Evolutionary conservation across 2,113 vertebrate genomes (phyloP).

Genomic region (Clarias magur): DNA sequence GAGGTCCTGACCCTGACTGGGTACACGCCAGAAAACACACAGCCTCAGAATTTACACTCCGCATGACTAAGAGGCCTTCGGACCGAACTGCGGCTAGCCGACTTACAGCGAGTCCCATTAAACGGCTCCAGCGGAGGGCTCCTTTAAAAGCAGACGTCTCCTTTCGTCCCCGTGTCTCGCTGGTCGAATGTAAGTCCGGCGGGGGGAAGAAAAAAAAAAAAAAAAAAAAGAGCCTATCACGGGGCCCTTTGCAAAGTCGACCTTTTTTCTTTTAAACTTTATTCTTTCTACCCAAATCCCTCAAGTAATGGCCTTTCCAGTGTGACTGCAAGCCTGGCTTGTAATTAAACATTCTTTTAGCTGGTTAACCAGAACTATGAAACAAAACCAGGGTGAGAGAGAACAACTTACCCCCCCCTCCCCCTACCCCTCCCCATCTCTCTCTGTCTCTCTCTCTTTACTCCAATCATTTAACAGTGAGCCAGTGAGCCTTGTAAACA

Average conservation of each 20-base stretch:
- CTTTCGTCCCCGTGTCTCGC: slow-evolving; percentile 11
- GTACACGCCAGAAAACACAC: slow-evolving; percentile 35
- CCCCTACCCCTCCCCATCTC: background rate
- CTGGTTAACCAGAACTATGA: slow-evolving; percentile 76
- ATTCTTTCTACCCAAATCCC: slow-evolving; percentile 50
- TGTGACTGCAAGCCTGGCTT: slow-evolving; percentile 67
- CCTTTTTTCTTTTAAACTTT: slow-evolving; percentile 14
- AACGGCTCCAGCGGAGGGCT: slow-evolving; percentile 28
- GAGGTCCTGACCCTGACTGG: slow-evolving; percentile 42
- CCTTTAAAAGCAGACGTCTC: slow-evolving; percentile 22
- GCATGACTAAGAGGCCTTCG: slow-evolving; percentile 31
- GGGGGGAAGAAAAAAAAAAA: background rate
- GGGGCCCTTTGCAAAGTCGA: background rate
- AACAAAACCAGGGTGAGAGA: slow-evolving; percentile 42
- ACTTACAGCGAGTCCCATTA: slow-evolving; percentile 40
- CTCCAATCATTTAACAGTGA: slow-evolving; percentile 74
- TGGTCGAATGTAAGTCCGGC: slow-evolving; percentile 24
- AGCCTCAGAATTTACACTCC: slow-evolving; percentile 32
- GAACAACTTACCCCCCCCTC: slow-evolving; percentile 1
- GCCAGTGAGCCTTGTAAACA: slow-evolving; percentile 77
- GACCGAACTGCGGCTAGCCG: slow-evolving; percentile 31
- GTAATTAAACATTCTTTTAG: slow-evolving; percentile 73
- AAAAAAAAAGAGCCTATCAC: background rate
- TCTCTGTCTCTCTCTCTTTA: slow-evolving; percentile 21
- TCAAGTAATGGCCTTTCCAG: slow-evolving; percentile 61